Base-by-base conservation (phyloP, 64 coral and sea anemone genomes). In the Acropora yongei region DNA sequence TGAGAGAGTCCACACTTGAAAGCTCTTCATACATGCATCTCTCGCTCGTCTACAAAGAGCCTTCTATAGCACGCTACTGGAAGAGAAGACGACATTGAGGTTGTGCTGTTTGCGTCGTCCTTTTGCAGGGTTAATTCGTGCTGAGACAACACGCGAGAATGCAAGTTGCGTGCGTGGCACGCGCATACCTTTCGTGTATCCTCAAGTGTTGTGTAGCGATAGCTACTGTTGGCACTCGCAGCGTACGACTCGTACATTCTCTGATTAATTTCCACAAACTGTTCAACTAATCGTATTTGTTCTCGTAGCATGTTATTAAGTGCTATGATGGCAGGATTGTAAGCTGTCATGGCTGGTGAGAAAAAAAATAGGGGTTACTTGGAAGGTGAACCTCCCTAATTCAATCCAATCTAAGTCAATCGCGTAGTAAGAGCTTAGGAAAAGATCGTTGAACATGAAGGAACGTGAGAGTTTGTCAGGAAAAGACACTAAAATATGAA, bases 221-320 rank as follows among this genome's bases (percentile, higher is more conserved):
- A 95, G 42, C 77, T 88, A 78, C 84, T 78, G 45, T 93, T 91
- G 4, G 92, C 39, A 53, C 93, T 83, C 19, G 83, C 48, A 43
- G 97, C 93, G 50, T 96, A 99, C 13, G 94, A 91, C 78, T 96
- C 87, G 72, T 99, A 99, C 94, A 99, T 96, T 44, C 97, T 84
- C 19, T 90, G 82, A 76, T 95, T 99, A 55, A 89, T 92, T 16
- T 99, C 94, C 17, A 99, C 97, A 92, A 96, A 96, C 85, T 99
- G 97, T 17, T 99, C 88, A 3, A 99, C 97, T 50, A 99, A 80
- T 49, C 78, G 87, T 14, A 99, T 95, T 68, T 99, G 97, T 66
- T 99, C 91, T 66, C 91, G 82, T 12, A 99, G 77, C 97, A 99
- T 99, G 71, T 99, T 90, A 53, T 92, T 99, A 5, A 99, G 78